A percentile compares a stretch with the other conserved stretches of the same genome.
Evolutionary conservation across 1,140 invertebrate species (phyloP).

Genomic region (Bombus picipes): DNA sequence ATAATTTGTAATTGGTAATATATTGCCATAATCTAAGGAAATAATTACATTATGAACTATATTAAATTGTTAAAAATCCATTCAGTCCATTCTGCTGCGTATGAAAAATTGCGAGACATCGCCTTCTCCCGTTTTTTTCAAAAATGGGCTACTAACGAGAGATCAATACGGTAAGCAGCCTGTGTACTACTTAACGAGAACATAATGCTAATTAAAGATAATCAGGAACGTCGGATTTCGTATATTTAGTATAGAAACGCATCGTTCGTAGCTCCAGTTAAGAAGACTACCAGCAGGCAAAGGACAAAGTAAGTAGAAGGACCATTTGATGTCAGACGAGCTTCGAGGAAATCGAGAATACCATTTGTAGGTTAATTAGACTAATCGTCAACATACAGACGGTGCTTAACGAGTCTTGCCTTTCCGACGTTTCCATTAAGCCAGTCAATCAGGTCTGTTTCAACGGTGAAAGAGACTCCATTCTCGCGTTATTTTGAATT

Average conservation of each 20-base stretch:
- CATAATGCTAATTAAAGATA: background rate
- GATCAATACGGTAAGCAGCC: background rate
- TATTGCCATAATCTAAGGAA: too few species aligned
- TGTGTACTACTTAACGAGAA: background rate
- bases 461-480: background rate
- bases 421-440: conserved; percentile 1
- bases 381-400: background rate
- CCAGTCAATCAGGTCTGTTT: background rate
- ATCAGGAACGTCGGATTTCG: background rate
- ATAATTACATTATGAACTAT: too few species aligned
- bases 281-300: background rate
- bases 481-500: conserved; percentile 14
- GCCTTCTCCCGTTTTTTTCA: background rate
- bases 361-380: background rate
- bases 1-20: too few species aligned
- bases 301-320: background rate
- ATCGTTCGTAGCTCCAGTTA: background rate
- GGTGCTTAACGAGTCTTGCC: background rate
- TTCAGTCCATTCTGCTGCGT: too few species aligned
- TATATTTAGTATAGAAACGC: background rate
- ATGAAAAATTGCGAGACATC: background rate
- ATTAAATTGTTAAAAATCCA: too few species aligned
- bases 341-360: background rate
- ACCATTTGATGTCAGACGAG: background rate
- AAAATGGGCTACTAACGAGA: background rate